These are phyloP conservation scores for Fulmarus glacialis DNA, from an alignment of 2,113 vertebrate genomes.

Conservation along the genomic window DNA sequence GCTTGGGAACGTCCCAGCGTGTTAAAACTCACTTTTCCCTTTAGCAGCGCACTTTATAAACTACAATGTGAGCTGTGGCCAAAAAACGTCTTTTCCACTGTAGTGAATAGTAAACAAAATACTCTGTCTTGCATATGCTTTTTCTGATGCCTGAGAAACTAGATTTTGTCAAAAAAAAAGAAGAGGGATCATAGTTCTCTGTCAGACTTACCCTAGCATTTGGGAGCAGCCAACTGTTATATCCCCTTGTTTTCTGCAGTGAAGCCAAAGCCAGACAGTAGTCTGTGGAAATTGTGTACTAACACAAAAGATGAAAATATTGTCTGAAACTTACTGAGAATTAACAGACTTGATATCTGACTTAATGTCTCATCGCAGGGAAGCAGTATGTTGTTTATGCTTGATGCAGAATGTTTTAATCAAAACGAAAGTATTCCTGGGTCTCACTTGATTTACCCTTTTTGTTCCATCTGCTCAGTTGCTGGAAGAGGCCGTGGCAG, in stretches of 20 bases:
- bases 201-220: neutral
- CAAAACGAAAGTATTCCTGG: neutral
- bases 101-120: neutral
- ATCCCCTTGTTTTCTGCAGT: neutral
- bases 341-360: neutral
- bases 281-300: neutral
- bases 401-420: neutral
- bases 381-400: neutral
- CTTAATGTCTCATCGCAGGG: neutral
- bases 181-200: neutral
- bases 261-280: neutral
- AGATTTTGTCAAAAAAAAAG: neutral
- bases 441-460: neutral
- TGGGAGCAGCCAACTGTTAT: neutral
- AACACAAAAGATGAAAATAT: neutral
- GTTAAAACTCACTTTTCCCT: neutral
- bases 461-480: constrained; percentile 75
- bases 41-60: neutral
- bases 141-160: neutral
- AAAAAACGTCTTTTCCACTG: neutral
- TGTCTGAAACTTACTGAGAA: neutral
- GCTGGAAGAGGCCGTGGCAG: constrained; percentile 87
- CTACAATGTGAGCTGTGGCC: neutral
- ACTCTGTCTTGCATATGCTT: neutral
- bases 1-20: neutral